Conservation (phyloP, 2,888 invertebrate genomes). For the Drosophila subquinaria region DNA sequence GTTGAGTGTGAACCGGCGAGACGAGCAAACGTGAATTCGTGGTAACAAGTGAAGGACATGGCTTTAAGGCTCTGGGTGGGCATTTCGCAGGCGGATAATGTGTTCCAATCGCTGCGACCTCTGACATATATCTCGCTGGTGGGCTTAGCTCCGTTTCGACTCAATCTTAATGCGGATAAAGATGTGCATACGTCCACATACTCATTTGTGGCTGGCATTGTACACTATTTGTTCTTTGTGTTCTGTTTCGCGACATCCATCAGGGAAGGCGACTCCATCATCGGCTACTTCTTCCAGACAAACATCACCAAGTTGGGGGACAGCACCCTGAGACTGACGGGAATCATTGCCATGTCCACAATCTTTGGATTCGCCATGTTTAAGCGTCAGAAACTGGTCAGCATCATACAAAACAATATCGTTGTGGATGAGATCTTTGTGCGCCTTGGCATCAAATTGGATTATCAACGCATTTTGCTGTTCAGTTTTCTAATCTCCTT, state of each 20-base stretch:
- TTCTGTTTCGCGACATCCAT: slow-evolving; percentile 78
- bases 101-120: slow-evolving; percentile 83
- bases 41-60: slow-evolving; percentile 52
- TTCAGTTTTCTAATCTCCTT: slow-evolving; percentile 79
- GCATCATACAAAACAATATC: slow-evolving; percentile 79
- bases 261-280: slow-evolving; percentile 82
- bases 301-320: slow-evolving; percentile 84
- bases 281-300: slow-evolving; percentile 84
- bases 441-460: slow-evolving; percentile 79
- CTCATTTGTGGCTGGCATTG: slow-evolving; percentile 77
- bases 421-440: slow-evolving; percentile 82
- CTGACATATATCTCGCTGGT: slow-evolving; percentile 82
- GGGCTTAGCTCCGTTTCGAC: slow-evolving; percentile 82
- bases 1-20: slow-evolving; percentile 54
- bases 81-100: slow-evolving; percentile 82
- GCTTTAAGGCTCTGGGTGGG: slow-evolving; percentile 76
- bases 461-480: slow-evolving; percentile 79
- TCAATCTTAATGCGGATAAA: slow-evolving; percentile 77
- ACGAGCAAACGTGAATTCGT: slow-evolving; percentile 45
- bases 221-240: slow-evolving; percentile 80
- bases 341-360: slow-evolving; percentile 82
- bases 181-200: slow-evolving; percentile 81
- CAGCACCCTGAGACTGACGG: slow-evolving; percentile 79
- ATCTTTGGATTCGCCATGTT: slow-evolving; percentile 83
- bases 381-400: slow-evolving; percentile 70